Evolutionary conservation across 2,888 invertebrate species (phyloP), one percentile per base, ranked within the genome.

Genomic region (Chymomyza caudatula): DNA sequence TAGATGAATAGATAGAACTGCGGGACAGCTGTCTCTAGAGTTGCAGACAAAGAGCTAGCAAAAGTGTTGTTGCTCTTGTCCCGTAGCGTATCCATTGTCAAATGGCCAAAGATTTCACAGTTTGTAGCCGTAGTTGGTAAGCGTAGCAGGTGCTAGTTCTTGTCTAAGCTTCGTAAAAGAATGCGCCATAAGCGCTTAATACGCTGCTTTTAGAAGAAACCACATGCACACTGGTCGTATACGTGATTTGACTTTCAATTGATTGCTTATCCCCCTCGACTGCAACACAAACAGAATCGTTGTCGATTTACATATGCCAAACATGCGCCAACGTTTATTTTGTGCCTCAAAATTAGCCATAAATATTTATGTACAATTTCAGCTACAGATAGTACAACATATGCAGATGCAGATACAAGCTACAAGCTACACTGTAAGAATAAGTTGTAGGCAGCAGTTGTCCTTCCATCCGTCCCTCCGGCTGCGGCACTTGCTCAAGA

Each of bases 251-350:
- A 8, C 8, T 37, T 11, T 37, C 11, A 37, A 37, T 37, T 37
- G 29, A 37, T 37, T 37, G 11, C 11, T 1, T 11, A 11, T 37
- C 29, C 29, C 29, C 29, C 29, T 11, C 8, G 8, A 37, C 29
- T n/a, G n/a, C n/a, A n/a, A 25, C 5, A 25, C 5, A 25, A 3
- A 37, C 29, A 37, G 11, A 11, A 3, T 37, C 2, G 29, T n/a
- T 47, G 17, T 47, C 5, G 44, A 13, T 73, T 77, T 77, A 72
- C 73, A 77, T 77, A 81, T 79, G 81, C 79, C 55, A 67, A 72
- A 58, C 79, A 79, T 78, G 81, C 69, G 67, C 65, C 66, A 42
- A n/a, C 22, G 22, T 17, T 69, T 73, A 37, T 37, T 1, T 37
- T 37, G 11, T 37, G 29, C 11, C 11, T 52, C 56, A 72, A 75